Base-by-base conservation (phyloP, 37 sponge, comb jelly and placozoan genomes). In the Bolinopsis microptera region DNA sequence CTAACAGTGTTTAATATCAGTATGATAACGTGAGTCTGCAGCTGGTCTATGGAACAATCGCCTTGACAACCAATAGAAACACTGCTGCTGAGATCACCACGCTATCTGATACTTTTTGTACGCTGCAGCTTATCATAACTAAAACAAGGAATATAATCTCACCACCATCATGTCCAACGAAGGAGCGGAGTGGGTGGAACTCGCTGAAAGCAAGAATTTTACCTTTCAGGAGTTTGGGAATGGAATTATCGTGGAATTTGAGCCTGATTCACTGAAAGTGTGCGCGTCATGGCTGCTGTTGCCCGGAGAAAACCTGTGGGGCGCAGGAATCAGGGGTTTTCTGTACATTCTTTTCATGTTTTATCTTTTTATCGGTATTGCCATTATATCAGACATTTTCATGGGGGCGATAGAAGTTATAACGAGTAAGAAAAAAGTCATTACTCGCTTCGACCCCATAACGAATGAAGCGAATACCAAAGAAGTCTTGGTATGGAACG, bases 371-470 rank as follows among this genome's bases (percentile, higher is more conserved):
- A 69, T 95, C 36, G 95, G 95, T 3, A 92, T 95, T 24, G 94
- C 95, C 69, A 77, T 95, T 28, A 94, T 95, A 32, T 92, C 95
- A 31, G 95, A 95, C 92, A 75, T 92, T 37, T 95, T 95, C 61
- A 94, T 95, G 94, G 94, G 94, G 39, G 61, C 94, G 3, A 95
- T 95, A 9, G 95, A 95, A 92, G 94, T 95, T 31, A 95, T 95
- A 32, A 94, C 95, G 35, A 93, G 93, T 34, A 69, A 94, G 82
- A 92, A 94, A 69, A 92, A 83, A 34, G 67, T 69, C 39, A 69
- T 94, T n/a, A 94, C 93, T 21, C 24, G 67, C n/a, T 94, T 48
- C 33, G 94, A 94, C 93, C 94, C 93, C 67, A 93, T 88, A 32
- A 69, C 92, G 35, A 72, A 90, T 21, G 93, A 72, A 13, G 82